phyloP scores from a whole-genome alignment of 37 sponge, comb jelly and placozoan species.

The Chondrilla cf. caribensis region DNA sequence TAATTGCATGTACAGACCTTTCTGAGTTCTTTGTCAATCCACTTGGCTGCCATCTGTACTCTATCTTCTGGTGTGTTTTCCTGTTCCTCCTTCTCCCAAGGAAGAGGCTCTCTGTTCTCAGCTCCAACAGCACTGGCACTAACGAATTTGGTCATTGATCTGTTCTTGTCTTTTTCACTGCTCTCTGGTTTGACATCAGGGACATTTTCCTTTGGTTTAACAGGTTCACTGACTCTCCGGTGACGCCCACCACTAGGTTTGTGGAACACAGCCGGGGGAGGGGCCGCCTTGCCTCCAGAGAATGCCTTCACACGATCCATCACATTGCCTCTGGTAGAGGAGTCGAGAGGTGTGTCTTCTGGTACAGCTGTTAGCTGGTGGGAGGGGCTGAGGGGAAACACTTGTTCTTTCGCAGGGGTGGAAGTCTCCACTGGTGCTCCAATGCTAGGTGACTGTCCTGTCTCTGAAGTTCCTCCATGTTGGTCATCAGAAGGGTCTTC shows the following conservation, averaged over 20 bases:
- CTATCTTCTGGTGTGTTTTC: not conserved
- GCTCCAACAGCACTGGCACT: not conserved
- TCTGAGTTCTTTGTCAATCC: conserved; percentile 53
- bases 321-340: conserved; percentile 13
- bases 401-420: not conserved
- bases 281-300: not conserved
- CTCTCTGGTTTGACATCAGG: too few species aligned
- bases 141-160: not conserved
- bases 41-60: conserved; percentile 46
- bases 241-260: not conserved
- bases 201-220: too few species aligned
- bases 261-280: not conserved
- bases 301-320: conserved; percentile 12
- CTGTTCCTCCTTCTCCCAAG: conserved; percentile 37
- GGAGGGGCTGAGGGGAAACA: not conserved
- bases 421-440: not conserved
- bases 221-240: not conserved
- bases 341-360: not conserved
- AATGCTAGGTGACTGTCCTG: not conserved
- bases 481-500: not conserved
- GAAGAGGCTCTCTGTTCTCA: not conserved
- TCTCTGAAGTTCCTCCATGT: not conserved
- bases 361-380: not conserved
- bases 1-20: conserved; percentile 22
- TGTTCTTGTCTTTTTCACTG: not conserved